These are phyloP conservation scores for Mallotus villosus DNA, from an alignment of 2,797 vertebrate species.

Conservation along the genomic window DNA sequence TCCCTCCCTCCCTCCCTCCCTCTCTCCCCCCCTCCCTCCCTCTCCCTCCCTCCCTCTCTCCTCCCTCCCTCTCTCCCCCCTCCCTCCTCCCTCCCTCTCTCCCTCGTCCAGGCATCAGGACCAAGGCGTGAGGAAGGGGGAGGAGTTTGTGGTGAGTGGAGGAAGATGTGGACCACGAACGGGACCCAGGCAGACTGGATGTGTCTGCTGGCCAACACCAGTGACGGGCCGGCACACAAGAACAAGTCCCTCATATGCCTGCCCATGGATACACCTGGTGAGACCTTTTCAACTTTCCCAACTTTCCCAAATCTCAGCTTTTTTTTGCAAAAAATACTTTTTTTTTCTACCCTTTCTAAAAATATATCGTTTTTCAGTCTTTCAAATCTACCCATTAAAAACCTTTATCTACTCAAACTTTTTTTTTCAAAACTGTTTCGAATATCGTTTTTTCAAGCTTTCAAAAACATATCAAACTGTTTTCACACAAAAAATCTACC, in stretches of 20 bases:
- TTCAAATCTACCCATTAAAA: too few relatives aligned
- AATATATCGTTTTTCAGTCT: too few relatives aligned
- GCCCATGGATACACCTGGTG: constrained; percentile 82
- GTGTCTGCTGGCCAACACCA: constrained; percentile 83
- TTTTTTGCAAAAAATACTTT: neutral
- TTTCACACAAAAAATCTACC: too few relatives aligned
- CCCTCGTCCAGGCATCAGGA: constrained; percentile 74
- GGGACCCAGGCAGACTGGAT: constrained; percentile 85
- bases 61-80: neutral
- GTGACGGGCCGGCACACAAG: constrained; percentile 73
- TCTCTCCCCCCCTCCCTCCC: too few relatives aligned
- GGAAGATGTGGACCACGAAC: constrained; percentile 86
- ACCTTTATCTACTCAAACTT: too few relatives aligned
- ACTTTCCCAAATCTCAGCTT: too few relatives aligned
- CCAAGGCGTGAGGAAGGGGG: constrained; percentile 77
- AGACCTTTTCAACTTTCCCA: neutral
- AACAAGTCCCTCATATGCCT: constrained; percentile 87
- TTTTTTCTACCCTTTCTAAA: neutral
- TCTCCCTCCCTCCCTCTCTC: too few relatives aligned
- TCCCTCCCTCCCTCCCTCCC: too few relatives aligned
- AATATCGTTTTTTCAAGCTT: too few relatives aligned
- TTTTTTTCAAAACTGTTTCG: too few relatives aligned
- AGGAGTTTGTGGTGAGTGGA: constrained; percentile 81
- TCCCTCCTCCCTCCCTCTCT: neutral
- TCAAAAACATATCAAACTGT: too few relatives aligned